A percentile compares a stretch with the other conserved stretches of the same genome.
Conservation (phyloP, 2,888 invertebrate species). For the Muscina levida region DNA sequence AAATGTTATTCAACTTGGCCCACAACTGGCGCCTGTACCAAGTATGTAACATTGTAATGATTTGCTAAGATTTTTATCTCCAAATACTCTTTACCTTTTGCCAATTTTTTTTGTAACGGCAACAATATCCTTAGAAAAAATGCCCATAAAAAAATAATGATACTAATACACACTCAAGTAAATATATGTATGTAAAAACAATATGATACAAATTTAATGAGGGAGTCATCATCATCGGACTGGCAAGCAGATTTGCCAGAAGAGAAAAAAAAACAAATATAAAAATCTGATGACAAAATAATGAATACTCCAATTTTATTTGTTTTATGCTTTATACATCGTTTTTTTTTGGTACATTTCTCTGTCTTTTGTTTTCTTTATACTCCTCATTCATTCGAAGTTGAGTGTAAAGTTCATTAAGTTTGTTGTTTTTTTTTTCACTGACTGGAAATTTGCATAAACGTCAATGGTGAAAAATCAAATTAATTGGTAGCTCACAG, state of each 20-base stretch:
- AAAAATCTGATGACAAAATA: slow-evolving; percentile 43
- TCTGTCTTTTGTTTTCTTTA: not conserved
- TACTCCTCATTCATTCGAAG: no score
- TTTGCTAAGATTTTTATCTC: not conserved
- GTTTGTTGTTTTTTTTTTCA: slow-evolving; percentile 23
- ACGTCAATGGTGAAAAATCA: slow-evolving; percentile 1
- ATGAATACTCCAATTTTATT: slow-evolving; percentile 37
- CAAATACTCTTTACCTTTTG: slow-evolving; percentile 12
- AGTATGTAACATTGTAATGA: slow-evolving; percentile 9
- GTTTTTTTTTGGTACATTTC: slow-evolving; percentile 21
- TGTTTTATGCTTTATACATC: not conserved
- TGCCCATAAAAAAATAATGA: not conserved
- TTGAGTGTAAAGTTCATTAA: slow-evolving; percentile 47
- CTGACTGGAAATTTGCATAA: not conserved
- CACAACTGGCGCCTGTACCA: not conserved
- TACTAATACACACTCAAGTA: slow-evolving; percentile 9
- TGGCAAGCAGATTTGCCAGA: no score
- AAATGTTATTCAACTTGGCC: slow-evolving; percentile 15
- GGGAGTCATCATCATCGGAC: slow-evolving; percentile 46
- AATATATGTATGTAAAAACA: slow-evolving; percentile 21
- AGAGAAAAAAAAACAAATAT: slow-evolving; percentile 31
- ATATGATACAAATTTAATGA: slow-evolving; percentile 59
- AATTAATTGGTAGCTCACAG: slow-evolving; percentile 14
- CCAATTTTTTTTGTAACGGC: not conserved
- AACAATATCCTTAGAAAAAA: slow-evolving; percentile 35